Evolutionary conservation across 53 echinoderm and acorn worm genomes (phyloP).

Genomic region (Actinopyga echinites): DNA sequence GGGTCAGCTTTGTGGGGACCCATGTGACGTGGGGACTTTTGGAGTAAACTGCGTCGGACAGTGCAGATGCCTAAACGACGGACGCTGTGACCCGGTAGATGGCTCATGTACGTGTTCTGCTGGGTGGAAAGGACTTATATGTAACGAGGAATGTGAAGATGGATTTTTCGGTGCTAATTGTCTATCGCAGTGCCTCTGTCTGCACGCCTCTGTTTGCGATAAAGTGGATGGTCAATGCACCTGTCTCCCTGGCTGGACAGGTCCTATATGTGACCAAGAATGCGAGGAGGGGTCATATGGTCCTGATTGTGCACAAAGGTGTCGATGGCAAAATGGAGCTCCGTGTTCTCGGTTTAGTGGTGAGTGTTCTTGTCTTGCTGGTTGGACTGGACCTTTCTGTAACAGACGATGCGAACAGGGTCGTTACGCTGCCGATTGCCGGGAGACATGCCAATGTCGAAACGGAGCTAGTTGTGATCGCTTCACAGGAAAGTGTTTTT

Average conservation of each 20-base stretch:
- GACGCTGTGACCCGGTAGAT: conserved; percentile 45
- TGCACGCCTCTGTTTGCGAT: conserved; percentile 63
- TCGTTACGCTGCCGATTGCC: conserved; percentile 47
- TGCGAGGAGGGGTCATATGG: conserved; percentile 77
- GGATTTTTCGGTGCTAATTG: conserved; percentile 73
- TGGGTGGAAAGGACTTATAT: conserved; percentile 63
- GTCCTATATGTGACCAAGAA: conserved; percentile 51
- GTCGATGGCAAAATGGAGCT: conserved; percentile 67
- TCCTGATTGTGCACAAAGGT: conserved; percentile 48
- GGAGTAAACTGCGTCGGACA: conserved; percentile 55
- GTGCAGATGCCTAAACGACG: conserved; percentile 63
- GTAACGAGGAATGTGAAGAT: conserved; percentile 55
- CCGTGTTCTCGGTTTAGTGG: conserved; percentile 60
- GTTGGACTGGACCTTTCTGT: conserved; percentile 73
- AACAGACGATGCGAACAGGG: conserved; percentile 50
- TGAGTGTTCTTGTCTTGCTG: conserved; percentile 67
- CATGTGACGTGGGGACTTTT: conserved; percentile 60
- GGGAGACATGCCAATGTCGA: conserved; percentile 59
- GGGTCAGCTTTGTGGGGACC: conserved; percentile 49
- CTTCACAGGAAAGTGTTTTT: conserved; percentile 68
- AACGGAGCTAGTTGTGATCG: conserved; percentile 74
- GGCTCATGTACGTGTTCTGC: conserved; percentile 66
- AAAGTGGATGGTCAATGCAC: conserved; percentile 62
- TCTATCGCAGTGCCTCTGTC: conserved; percentile 59
- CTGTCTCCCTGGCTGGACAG: conserved; percentile 76